phyloP scores from a whole-genome alignment of 2,797 vertebrate genomes.

The Phaenicophaeus curvirostris region DNA sequence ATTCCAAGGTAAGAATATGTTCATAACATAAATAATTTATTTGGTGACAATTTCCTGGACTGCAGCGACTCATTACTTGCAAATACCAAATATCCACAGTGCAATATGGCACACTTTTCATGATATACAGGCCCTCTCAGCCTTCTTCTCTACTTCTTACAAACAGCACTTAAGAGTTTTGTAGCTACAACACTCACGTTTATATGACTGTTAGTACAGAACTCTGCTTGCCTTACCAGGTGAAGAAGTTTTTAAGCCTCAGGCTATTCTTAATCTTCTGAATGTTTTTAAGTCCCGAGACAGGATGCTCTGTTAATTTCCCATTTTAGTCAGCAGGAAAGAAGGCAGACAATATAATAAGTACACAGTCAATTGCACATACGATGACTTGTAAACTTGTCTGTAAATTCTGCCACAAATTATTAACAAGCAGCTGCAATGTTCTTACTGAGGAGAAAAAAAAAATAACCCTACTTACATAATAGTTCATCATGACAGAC shows the following conservation, averaged over 20 bases:
- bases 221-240: not conserved
- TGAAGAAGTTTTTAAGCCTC: not conserved
- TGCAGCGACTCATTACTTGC: not conserved
- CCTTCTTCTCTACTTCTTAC: not conserved
- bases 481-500: not conserved
- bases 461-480: not conserved
- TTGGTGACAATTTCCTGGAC: not conserved
- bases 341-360: not conserved
- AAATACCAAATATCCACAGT: not conserved
- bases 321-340: constrained; percentile 12
- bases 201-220: not conserved
- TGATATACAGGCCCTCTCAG: not conserved
- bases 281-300: constrained; percentile 15
- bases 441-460: not conserved
- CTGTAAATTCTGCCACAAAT: constrained; percentile 27
- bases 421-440: constrained; percentile 38
- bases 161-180: accelerated
- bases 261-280: constrained; percentile 32
- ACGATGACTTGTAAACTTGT: constrained; percentile 16
- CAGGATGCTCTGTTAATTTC: constrained; percentile 17
- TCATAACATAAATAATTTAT: not conserved
- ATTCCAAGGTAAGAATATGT: not conserved
- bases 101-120: not conserved
- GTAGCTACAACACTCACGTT: not conserved
- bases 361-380: not conserved